These are phyloP conservation scores for Agrilus biguttatus DNA, from an alignment of 2,888 invertebrate species.

Conservation along the genomic window DNA sequence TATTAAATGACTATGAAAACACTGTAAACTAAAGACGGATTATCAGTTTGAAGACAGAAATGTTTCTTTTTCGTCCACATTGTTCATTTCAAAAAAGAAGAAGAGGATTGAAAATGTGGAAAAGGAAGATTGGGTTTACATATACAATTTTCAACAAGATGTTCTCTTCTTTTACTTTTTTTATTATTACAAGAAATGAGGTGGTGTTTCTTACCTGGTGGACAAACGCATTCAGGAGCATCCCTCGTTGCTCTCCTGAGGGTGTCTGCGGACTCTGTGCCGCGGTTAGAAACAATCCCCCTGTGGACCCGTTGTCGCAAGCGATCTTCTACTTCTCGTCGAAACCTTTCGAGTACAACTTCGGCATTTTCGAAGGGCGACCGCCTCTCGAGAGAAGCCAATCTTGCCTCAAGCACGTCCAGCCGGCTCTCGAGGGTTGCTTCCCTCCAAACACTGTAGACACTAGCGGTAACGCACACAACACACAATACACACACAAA, in stretches of 20 bases:
- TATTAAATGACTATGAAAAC: no score
- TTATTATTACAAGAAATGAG: no score
- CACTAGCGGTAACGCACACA: constrained; percentile 46
- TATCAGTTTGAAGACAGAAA: no score
- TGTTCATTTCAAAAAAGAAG: no score
- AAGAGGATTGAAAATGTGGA: no score
- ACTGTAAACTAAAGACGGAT: no score
- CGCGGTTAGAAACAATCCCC: constrained; percentile 18
- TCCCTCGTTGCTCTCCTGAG: constrained; percentile 38
- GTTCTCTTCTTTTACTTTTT: no score
- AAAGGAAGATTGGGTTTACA: no score
- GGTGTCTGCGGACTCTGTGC: constrained; percentile 10
- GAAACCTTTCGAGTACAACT: constrained; percentile 39
- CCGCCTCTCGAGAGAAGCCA: constrained; percentile 38
- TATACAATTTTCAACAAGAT: no score
- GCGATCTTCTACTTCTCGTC: constrained; percentile 37
- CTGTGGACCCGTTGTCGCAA: constrained; percentile 28
- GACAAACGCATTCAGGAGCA: constrained; percentile 53
- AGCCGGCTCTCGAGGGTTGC: constrained; percentile 38
- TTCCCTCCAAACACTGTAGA: constrained; percentile 44
- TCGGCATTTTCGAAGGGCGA: constrained; percentile 22
- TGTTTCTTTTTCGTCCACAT: no score
- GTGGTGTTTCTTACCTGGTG: constrained; percentile 42
- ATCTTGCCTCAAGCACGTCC: constrained; percentile 40
- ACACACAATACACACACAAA: constrained; percentile 49